Conservation (phyloP, 2,797 vertebrate species). For the Pipistrellus nathusii region DNA sequence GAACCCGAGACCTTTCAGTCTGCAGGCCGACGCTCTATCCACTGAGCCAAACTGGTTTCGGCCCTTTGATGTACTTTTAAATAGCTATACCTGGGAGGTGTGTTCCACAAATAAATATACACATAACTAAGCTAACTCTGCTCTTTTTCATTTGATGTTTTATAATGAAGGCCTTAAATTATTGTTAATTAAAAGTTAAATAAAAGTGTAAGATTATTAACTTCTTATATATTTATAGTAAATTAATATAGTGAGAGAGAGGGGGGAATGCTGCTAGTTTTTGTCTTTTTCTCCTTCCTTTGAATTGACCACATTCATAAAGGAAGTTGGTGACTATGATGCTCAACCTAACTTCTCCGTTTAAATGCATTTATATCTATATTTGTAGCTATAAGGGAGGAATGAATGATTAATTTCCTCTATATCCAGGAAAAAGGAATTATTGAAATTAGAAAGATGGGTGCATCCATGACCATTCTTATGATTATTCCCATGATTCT, state of each 20-base stretch:
- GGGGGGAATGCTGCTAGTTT: background rate
- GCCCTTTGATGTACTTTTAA: constrained; percentile 49
- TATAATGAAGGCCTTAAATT: background rate
- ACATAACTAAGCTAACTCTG: background rate
- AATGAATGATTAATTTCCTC: constrained; percentile 58
- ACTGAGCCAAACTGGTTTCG: no score
- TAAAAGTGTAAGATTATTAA: constrained; percentile 23
- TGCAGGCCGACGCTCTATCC: no score
- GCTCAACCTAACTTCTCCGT: background rate
- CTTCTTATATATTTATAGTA: constrained; percentile 10
- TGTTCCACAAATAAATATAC: background rate
- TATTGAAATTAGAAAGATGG: constrained; percentile 59
- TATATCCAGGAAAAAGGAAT: constrained; percentile 70
- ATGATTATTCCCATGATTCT: constrained; percentile 63
- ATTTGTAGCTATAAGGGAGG: constrained; percentile 42
- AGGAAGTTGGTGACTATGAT: constrained; percentile 45
- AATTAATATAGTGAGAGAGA: background rate
- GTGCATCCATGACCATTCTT: constrained; percentile 63
- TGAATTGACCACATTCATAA: constrained; percentile 26
- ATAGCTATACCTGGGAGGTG: background rate
- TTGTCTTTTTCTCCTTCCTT: constrained; percentile 56
- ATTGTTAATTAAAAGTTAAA: constrained; percentile 57
- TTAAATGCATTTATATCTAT: constrained; percentile 53
- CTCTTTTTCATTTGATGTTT: constrained; percentile 17
- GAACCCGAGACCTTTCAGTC: no score